Evolutionary conservation across 2,888 invertebrate species (phyloP).

Genomic region (Punctoribates punctum): DNA sequence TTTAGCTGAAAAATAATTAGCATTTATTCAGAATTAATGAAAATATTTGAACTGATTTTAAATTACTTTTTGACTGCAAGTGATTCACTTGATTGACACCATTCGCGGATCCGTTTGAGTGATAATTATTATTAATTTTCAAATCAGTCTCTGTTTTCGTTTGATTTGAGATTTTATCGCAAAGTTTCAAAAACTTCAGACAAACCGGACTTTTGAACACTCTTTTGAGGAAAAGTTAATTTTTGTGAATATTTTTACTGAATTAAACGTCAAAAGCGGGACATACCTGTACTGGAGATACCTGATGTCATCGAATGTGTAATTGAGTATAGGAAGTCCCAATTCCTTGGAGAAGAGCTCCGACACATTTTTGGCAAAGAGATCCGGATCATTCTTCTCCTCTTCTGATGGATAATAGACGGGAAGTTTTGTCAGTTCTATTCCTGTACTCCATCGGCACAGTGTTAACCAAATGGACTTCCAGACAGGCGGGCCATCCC

Average conservation of each 20-base stretch:
- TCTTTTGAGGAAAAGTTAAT: slow-evolving; percentile 1
- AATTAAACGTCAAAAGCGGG: background rate
- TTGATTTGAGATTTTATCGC: slow-evolving; percentile 34
- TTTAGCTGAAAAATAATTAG: slow-evolving; percentile 24
- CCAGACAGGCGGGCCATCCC: slow-evolving; percentile 77
- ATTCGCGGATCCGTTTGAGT: background rate
- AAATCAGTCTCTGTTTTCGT: background rate
- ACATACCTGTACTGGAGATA: slow-evolving; percentile 35
- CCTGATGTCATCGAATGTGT: slow-evolving; percentile 41
- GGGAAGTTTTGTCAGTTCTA: slow-evolving; percentile 74
- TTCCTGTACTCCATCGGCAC: slow-evolving; percentile 40
- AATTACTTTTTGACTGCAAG: background rate
- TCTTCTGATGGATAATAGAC: slow-evolving; percentile 82
- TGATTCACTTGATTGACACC: background rate
- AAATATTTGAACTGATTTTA: background rate
- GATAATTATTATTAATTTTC: background rate
- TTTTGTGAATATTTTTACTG: background rate
- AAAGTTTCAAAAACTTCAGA: slow-evolving; percentile 41
- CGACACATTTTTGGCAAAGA: slow-evolving; percentile 84
- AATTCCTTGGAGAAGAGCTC: slow-evolving; percentile 76
- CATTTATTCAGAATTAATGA: background rate
- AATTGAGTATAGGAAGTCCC: slow-evolving; percentile 33
- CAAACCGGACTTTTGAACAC: slow-evolving; percentile 39
- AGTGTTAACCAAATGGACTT: slow-evolving; percentile 41
- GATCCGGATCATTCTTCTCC: slow-evolving; percentile 77